phyloP scores from a whole-genome alignment of 2,113 vertebrate genomes.

The Albula glossodonta region DNA sequence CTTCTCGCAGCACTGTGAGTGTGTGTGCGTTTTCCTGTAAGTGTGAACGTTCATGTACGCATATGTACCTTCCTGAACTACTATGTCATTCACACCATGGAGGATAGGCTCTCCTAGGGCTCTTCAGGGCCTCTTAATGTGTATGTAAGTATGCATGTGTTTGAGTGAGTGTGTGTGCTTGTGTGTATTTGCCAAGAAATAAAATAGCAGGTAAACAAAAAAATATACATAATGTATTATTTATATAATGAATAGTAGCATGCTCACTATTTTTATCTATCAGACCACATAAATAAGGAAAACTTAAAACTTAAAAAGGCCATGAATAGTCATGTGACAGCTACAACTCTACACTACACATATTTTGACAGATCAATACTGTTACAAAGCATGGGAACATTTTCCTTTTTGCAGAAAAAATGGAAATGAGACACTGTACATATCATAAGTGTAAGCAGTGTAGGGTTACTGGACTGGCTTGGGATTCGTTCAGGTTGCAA shows the following conservation, averaged over 20 bases:
- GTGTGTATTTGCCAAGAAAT: slow-evolving; percentile 44
- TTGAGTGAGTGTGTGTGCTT: slow-evolving; percentile 9
- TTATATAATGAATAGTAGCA: too few species aligned
- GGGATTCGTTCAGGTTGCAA: slow-evolving; percentile 48
- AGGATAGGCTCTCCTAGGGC: neutral
- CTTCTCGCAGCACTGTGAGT: neutral
- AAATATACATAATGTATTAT: too few species aligned
- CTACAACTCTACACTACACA: neutral
- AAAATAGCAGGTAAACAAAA: too few species aligned
- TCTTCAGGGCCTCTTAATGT: too few species aligned
- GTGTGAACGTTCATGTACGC: neutral
- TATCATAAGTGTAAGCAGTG: slow-evolving; percentile 47
- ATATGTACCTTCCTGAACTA: neutral
- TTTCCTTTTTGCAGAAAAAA: slow-evolving; percentile 36
- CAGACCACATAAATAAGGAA: too few species aligned
- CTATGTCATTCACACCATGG: neutral
- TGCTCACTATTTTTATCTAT: too few species aligned
- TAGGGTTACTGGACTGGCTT: slow-evolving; percentile 53
- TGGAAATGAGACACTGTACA: slow-evolving; percentile 39
- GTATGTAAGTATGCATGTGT: neutral
- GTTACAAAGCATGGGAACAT: neutral
- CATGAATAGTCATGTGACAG: neutral
- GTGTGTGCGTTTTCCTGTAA: neutral
- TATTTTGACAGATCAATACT: neutral
- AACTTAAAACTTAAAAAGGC: too few species aligned